A percentile compares a stretch with the other conserved stretches of the same genome.
Evolutionary conservation across 2,797 vertebrate species (phyloP).

Genomic region (Merluccius polli): DNA sequence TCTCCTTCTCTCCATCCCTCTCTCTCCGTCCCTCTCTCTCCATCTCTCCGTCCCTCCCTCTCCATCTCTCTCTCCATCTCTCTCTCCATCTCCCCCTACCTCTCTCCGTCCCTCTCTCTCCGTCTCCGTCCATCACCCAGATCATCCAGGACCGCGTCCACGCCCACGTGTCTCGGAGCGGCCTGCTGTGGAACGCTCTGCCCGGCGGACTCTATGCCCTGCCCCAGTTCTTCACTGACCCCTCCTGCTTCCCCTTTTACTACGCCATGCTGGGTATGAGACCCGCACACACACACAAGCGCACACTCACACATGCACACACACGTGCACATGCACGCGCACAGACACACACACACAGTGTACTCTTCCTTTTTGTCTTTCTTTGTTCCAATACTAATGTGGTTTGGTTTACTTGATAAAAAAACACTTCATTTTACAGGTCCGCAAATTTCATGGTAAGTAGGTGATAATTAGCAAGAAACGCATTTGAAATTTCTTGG

Average conservation of each 20-base stretch:
- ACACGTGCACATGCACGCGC: too few relatives aligned
- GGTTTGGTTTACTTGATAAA: too few relatives aligned
- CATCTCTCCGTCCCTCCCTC: background rate
- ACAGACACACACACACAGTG: too few relatives aligned
- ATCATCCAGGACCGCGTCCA: constrained; percentile 76
- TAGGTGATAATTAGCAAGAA: too few relatives aligned
- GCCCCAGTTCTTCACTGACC: constrained; percentile 75
- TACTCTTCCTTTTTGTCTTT: too few relatives aligned
- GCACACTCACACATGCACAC: background rate
- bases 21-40: background rate
- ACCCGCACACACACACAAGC: background rate
- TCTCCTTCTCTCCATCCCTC: background rate
- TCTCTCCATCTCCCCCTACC: background rate
- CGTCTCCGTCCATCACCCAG: constrained; percentile 38
- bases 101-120: background rate
- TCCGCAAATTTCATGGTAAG: too few relatives aligned
- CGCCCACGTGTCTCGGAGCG: constrained; percentile 70
- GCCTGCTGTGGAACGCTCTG: constrained; percentile 75
- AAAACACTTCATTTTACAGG: too few relatives aligned
- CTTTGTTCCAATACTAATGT: too few relatives aligned
- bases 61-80: background rate
- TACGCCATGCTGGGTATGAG: constrained; percentile 72
- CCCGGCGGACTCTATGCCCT: constrained; percentile 75
- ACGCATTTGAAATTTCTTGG: too few relatives aligned
- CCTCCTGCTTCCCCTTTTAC: constrained; percentile 76